Conservation (phyloP, 23 tunicate genomes). For the Oikopleura albicans region DNA sequence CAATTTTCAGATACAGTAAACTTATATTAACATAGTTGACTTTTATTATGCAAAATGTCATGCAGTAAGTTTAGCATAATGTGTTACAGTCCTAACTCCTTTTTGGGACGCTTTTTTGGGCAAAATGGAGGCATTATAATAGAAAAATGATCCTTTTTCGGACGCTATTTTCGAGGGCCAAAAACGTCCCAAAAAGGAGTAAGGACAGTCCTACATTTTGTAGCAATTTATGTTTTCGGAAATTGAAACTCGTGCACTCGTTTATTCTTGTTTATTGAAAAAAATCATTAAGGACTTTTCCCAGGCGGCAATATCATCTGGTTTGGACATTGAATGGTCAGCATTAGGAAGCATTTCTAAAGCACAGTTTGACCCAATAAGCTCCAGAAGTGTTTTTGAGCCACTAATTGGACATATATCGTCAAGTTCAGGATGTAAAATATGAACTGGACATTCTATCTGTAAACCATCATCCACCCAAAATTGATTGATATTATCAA, state of each 20-base stretch:
- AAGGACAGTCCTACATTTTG: no score
- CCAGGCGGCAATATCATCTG: not conserved
- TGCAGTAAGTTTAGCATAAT: no score
- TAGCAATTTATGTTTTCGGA: not conserved
- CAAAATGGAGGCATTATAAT: no score
- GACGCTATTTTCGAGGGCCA: no score
- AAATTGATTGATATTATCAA: not conserved
- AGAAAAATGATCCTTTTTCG: no score
- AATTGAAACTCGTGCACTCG: not conserved
- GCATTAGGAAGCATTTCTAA: not conserved
- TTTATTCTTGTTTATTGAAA: no score
- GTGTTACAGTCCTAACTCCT: no score
- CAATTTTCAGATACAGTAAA: not conserved
- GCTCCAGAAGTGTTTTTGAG: not conserved
- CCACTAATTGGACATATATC: not conserved
- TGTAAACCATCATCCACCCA: not conserved
- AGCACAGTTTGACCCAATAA: not conserved
- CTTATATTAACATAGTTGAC: not conserved
- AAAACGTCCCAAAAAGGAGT: no score
- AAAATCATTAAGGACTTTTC: not conserved
- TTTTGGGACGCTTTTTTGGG: no score
- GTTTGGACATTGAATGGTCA: not conserved
- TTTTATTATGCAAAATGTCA: no score
- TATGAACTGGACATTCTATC: not conserved
- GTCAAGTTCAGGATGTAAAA: not conserved